Conservation (phyloP, 92 coral and sea anemone species). For the Pocillopora grandis region DNA sequence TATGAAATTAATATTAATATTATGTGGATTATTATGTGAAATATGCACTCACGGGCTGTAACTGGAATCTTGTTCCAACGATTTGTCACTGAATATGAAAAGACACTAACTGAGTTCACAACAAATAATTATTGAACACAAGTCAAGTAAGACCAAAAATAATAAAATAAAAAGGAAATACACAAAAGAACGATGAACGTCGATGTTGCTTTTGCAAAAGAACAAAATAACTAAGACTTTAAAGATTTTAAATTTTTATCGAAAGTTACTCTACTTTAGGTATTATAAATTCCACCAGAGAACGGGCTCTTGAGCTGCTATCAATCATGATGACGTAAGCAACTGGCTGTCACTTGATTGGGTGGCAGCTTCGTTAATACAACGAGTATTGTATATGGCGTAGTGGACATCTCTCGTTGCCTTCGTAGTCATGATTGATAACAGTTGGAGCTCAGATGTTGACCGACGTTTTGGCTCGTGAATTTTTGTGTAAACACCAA, state of each 20-base stretch:
- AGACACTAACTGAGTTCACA: conserved; percentile 9
- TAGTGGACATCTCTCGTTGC: not conserved
- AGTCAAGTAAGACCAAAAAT: not conserved
- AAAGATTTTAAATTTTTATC: not conserved
- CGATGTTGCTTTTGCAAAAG: not conserved
- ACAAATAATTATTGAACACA: not conserved
- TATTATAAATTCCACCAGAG: not conserved
- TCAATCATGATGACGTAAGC: conserved; percentile 14
- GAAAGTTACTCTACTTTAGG: not conserved
- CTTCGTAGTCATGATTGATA: not conserved
- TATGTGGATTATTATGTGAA: conserved; percentile 37
- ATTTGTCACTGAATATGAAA: conserved; percentile 38
- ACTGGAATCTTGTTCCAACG: conserved; percentile 45
- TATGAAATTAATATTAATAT: not conserved
- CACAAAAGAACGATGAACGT: not conserved
- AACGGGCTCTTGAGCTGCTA: not conserved
- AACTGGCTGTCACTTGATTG: not conserved
- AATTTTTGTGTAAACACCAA: not conserved
- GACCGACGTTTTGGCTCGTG: not conserved
- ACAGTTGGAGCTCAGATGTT: not conserved
- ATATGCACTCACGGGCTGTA: conserved; percentile 38
- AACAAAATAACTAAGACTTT: not conserved
- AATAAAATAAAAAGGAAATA: not conserved
- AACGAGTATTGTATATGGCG: not conserved
- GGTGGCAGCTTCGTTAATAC: not conserved